Evolutionary conservation across 2,888 invertebrate genomes (phyloP), one percentile per base, ranked within the genome.

Genomic region (Caenorhabditis sp.): DNA sequence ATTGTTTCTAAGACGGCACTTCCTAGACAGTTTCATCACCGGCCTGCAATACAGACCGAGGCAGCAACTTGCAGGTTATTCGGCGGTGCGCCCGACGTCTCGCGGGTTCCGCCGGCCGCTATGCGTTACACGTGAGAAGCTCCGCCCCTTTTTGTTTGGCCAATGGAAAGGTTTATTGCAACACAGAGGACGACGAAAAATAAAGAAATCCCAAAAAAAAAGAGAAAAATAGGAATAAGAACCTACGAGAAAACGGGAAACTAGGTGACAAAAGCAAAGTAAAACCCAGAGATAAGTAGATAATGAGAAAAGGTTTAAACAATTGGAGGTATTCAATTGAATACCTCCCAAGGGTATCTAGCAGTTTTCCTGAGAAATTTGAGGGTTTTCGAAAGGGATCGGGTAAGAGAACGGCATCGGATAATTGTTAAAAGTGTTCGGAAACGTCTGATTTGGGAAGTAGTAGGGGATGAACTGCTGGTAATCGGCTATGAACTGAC

Each of bases 1-100:
- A 76, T 63, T 76, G 53, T 76, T 52, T 58, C 61, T 77, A 68
- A 71, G 65, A 58, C 77, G 71, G 77, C 77, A 77, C 71, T 71
- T 77, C 77, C 71, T 71, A 71, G 70, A 71, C 63, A 68, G 43
- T 65, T 41, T 77, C 77, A 56, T 71, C 71, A 77, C 48, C 9
- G 71, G 65, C 63, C 70, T 75, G 75, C 74, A 74, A 76, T 70
- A 70, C 43, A 5, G 11, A 0, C 4, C 5, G 41, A 8, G 15
- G n/a, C 45, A 5, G 35, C n/a, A 1, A 26, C 39, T 13, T 22
- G 17, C 39, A 52, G 27, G 43, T 53, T 13, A n/a, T 39, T 9
- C 9, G 2, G 2, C 26, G 45, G 1, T 13, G 73, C 73, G 27
- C 30, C 65, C 53, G 73, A 59, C 76, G 41, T n/a, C 37, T 65